Evolutionary conservation across 2,113 vertebrate genomes (phyloP).

Genomic region (Pyxicephalus adspersus): DNA sequence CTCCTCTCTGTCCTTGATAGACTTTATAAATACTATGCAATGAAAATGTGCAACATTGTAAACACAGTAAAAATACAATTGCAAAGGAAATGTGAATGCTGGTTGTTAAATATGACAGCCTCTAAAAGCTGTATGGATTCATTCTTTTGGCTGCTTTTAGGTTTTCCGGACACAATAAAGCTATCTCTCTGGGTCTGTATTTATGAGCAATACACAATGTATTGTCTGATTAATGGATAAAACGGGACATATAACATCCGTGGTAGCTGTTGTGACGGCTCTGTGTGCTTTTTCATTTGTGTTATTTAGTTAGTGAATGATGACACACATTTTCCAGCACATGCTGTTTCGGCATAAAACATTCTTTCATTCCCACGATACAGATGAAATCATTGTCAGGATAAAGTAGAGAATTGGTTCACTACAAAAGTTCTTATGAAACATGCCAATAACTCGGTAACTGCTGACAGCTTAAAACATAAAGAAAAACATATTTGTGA

Average conservation of each 20-base stretch:
- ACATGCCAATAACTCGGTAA: constrained; percentile 10
- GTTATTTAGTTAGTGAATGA: constrained; percentile 68
- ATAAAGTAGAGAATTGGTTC: constrained; percentile 62
- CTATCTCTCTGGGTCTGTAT: constrained; percentile 19
- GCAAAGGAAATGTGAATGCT: background rate
- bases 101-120: constrained; percentile 4
- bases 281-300: constrained; percentile 66
- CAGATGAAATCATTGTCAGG: constrained; percentile 61
- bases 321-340: constrained; percentile 65
- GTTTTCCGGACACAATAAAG: constrained; percentile 21
- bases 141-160: constrained; percentile 8
- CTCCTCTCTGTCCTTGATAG: too few relatives aligned
- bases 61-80: background rate
- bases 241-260: constrained; percentile 34
- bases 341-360: constrained; percentile 65
- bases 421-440: constrained; percentile 55
- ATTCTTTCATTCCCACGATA: constrained; percentile 63
- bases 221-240: constrained; percentile 43
- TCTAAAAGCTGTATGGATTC: background rate
- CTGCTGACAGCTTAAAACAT: constrained; percentile 4
- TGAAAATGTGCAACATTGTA: too few relatives aligned
- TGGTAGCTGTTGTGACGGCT: constrained; percentile 62
- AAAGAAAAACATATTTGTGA: background rate
- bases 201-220: constrained; percentile 5
- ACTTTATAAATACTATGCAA: too few relatives aligned